Evolutionary conservation across 2,888 invertebrate genomes (phyloP), one percentile per base, ranked within the genome.

Genomic region (Apodemia zela): DNA sequence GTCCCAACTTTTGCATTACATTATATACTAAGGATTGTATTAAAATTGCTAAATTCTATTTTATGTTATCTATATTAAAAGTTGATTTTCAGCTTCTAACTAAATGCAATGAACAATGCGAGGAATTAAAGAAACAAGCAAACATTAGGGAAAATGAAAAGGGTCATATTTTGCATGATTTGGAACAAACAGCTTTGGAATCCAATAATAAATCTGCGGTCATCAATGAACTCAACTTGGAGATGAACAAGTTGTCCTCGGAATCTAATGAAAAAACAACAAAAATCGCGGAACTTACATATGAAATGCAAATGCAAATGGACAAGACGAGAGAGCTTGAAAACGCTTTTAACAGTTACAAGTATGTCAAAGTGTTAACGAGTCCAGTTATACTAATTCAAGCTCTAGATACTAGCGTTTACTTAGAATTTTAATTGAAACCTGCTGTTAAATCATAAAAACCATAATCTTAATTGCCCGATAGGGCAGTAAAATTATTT

Each of bases 301-400:
- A 15, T 18, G 54, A 29, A 29, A 25, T 57, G 6, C 13, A 57
- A 25, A 57, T n/a, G 6, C 57, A 57, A 15, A 29, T 29, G 29
- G 25, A 57, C 8, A 57, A 29, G 8, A 29, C 8, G 18, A 29
- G 25, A n/a, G 57, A 57, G 29, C 57, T 57, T 57, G 57, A 57
- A 13, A 57, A 57, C n/a, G 57, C 57, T 25, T 57, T 57, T 57
- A 57, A 57, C 25, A 29, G 8, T n/a, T 57, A 57, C 15, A 54
- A 18, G 25, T 59, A 42, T 47, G 47, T 47, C 2, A 47, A 47
- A 17, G 5, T 38, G 13, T 4, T 15, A 38, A 38, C 11, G 15
- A 13, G 33, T 33, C 10, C 10, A 33, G 33, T 33, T 33, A 33
- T 33, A 33, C 0, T 33, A 8, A 33, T 33, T 33, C 8, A 5